phyloP scores from a whole-genome alignment of 2,888 invertebrate species.

The Lepidochitona cinerea region DNA sequence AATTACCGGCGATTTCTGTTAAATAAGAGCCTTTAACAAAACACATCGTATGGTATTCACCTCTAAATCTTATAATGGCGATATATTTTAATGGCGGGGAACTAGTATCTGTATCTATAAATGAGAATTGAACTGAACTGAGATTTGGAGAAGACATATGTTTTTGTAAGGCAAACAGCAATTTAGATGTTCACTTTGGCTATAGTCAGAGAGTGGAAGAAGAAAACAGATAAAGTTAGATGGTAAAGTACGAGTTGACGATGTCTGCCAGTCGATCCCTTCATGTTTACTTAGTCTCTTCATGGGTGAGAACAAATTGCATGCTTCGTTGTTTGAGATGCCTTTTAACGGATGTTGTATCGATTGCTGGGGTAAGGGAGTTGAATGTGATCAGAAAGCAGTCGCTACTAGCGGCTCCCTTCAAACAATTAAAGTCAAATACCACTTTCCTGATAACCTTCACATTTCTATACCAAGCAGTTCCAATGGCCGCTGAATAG shows the following conservation, averaged over 20 bases:
- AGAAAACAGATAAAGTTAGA: too few species aligned
- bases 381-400: background rate
- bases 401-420: background rate
- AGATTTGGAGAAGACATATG: too few species aligned
- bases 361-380: background rate
- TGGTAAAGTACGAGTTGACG: background rate
- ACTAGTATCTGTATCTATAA: too few species aligned
- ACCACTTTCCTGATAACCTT: background rate
- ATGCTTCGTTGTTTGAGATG: background rate
- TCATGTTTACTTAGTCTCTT: conserved; percentile 4
- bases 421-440: background rate
- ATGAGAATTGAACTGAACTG: too few species aligned
- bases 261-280: background rate
- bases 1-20: too few species aligned
- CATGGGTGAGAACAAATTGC: conserved; percentile 3
- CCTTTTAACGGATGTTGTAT: background rate
- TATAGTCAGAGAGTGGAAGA: too few species aligned
- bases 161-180: too few species aligned
- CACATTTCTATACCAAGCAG: background rate
- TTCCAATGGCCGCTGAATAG: background rate
- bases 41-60: too few species aligned
- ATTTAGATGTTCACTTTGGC: too few species aligned
- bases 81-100: too few species aligned
- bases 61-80: too few species aligned
- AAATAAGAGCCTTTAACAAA: too few species aligned